Base-by-base conservation (phyloP, 2,888 invertebrate genomes). In the Drosophila neutralis region DNA sequence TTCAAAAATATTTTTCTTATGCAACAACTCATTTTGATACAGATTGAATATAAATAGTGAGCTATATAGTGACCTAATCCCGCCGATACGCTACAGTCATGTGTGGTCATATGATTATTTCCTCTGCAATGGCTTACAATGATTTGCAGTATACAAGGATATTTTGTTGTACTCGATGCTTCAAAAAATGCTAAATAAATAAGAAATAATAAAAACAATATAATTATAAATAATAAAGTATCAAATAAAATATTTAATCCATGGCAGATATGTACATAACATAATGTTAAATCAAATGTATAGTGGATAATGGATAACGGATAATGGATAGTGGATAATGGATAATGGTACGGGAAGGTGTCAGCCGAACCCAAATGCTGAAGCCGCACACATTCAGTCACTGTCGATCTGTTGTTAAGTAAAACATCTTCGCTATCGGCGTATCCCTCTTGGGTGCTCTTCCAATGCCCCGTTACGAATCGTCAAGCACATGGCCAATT, bases 401-500 rank as follows among this genome's bases (percentile, higher is more conserved):
- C 2, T 7, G 18, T 27, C 27, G 54, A 56, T 57, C 29, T 31
- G 6, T 42, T 21, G 6, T 27, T 35, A 49, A 40, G 61, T 33
- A 38, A 36, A 38, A 13, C 33, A 61, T 74, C 49, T 53, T 18
- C 10, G 60, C 36, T 40, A 38, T 31, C 51, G 61, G 27, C 15
- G 42, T 73, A 10, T 73, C 38, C 36, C 74, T 65, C 64, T 15
- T 31, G 31, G 6, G 29, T 29, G 29, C 52, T 36, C 52, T 48
- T 18, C 5, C 49, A 29, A 56, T 40, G 57, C 35, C 52, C 38
- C 65, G 72, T 71, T 81, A 65, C 82, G 66, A 71, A 42, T 81
- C 78, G 66, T 57, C 77, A 81, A 66, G 78, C 77, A 77, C 77
- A 77, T 77, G 77, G 82, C 78, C 82, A 82, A 81, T 72, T 66